These are phyloP conservation scores for Dromiciops gliroides DNA, from an alignment of 2,113 vertebrate species.

Conservation along the genomic window DNA sequence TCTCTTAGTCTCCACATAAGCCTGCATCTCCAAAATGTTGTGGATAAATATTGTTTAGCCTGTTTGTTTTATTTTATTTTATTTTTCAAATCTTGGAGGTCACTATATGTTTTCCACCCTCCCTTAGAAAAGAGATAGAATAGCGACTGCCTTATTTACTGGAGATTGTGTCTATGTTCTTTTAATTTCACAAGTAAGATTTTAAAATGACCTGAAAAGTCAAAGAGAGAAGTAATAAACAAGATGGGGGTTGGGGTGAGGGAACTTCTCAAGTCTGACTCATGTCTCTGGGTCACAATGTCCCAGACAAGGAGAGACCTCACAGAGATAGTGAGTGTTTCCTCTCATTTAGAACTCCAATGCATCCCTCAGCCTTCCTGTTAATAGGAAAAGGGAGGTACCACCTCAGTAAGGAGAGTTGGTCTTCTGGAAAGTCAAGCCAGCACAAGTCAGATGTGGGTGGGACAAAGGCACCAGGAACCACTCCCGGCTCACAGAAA, in stretches of 20 bases:
- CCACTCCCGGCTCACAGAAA: slow-evolving; percentile 74
- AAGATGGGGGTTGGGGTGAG: background rate
- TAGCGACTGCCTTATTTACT: background rate
- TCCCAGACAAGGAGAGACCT: background rate
- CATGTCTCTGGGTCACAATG: background rate
- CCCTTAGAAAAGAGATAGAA: background rate
- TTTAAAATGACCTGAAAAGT: background rate
- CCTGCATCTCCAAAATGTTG: background rate
- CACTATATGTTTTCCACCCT: background rate
- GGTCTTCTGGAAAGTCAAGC: slow-evolving; percentile 52
- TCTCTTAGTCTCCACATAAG: background rate
- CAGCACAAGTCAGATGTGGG: slow-evolving; percentile 56
- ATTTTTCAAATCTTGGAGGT: background rate
- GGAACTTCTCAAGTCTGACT: background rate
- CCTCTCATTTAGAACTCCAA: background rate
- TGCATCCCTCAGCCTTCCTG: background rate
- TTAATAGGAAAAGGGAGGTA: slow-evolving; percentile 9
- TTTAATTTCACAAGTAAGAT: slow-evolving; percentile 54
- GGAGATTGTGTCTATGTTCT: slow-evolving; percentile 24
- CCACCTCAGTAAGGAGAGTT: background rate
- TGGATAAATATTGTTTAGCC: background rate
- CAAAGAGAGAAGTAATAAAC: background rate
- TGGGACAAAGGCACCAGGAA: slow-evolving; percentile 6
- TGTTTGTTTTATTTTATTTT: background rate
- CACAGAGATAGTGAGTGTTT: background rate